These are phyloP conservation scores for Phragmatobia fuliginosa DNA, from an alignment of 2,888 invertebrate genomes.

Conservation along the genomic window DNA sequence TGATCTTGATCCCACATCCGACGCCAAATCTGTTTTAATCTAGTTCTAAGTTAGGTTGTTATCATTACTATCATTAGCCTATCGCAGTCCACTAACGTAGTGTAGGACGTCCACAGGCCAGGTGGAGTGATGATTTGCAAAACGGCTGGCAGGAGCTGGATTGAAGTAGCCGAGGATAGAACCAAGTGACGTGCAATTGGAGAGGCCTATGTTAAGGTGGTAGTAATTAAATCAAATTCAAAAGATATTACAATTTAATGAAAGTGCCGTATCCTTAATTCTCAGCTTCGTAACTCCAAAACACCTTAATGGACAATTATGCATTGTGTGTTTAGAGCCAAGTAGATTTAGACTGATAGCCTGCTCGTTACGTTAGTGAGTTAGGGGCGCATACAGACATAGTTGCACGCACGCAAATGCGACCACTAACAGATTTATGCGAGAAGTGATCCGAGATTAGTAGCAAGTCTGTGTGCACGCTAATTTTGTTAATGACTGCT, in stretches of 20 bases:
- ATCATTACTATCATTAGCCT: too few species aligned
- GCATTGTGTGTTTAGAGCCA: conserved; percentile 67
- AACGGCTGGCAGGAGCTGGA: too few species aligned
- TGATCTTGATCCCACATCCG: too few species aligned
- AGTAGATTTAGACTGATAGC: conserved; percentile 74
- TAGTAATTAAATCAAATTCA: too few species aligned
- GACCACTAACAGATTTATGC: conserved; percentile 46
- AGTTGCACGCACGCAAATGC: conserved; percentile 59
- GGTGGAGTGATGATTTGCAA: too few species aligned
- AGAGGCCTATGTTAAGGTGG: too few species aligned
- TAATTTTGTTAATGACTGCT: conserved; percentile 22
- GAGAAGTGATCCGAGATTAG: conserved; percentile 46
- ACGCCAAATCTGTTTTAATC: too few species aligned
- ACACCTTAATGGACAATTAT: conserved; percentile 71
- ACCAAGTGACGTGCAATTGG: too few species aligned
- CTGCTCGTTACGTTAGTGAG: conserved; percentile 60
- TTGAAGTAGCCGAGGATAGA: too few species aligned
- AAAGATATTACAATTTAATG: neutral
- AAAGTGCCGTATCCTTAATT: conserved; percentile 21
- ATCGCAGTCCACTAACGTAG: too few species aligned
- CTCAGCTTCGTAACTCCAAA: conserved; percentile 33
- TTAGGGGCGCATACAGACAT: conserved; percentile 58
- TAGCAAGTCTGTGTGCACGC: conserved; percentile 22
- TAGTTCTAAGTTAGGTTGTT: too few species aligned
- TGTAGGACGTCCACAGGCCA: too few species aligned